Conservation (phyloP, 2,797 vertebrate genomes). For the Melanotaenia trifasciata region DNA sequence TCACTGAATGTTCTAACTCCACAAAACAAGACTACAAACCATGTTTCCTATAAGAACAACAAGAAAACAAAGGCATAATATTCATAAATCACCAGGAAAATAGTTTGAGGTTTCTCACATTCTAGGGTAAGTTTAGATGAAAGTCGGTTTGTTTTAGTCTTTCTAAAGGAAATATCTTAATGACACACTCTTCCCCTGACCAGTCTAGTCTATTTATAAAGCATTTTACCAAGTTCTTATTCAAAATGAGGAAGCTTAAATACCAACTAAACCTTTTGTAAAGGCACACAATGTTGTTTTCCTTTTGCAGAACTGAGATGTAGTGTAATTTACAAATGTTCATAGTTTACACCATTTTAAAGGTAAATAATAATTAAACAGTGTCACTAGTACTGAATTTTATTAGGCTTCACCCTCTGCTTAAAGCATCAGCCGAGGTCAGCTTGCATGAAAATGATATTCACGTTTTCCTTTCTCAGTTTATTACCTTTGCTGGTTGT, state of each 20-base stretch:
- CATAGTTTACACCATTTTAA: not conserved
- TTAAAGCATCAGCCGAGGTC: not conserved
- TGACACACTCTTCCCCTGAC: not conserved
- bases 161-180: not conserved
- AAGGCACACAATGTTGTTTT: not conserved
- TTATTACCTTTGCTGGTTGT: not conserved
- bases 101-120: not conserved
- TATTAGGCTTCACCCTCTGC: not conserved
- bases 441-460: not conserved
- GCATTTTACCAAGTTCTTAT: not conserved
- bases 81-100: not conserved
- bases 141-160: too few relatives aligned
- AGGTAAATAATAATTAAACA: too few relatives aligned
- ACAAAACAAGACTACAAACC: not conserved
- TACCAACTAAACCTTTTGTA: not conserved
- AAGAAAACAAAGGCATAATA: not conserved
- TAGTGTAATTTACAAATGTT: not conserved
- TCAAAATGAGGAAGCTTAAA: constrained; percentile 42
- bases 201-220: not conserved
- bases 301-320: not conserved
- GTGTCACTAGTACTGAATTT: not conserved
- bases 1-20: not conserved
- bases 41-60: not conserved
- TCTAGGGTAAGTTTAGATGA: too few relatives aligned
- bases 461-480: not conserved